Conservation (phyloP, 2,888 invertebrate genomes). For the Teleogryllus oceanicus region DNA sequence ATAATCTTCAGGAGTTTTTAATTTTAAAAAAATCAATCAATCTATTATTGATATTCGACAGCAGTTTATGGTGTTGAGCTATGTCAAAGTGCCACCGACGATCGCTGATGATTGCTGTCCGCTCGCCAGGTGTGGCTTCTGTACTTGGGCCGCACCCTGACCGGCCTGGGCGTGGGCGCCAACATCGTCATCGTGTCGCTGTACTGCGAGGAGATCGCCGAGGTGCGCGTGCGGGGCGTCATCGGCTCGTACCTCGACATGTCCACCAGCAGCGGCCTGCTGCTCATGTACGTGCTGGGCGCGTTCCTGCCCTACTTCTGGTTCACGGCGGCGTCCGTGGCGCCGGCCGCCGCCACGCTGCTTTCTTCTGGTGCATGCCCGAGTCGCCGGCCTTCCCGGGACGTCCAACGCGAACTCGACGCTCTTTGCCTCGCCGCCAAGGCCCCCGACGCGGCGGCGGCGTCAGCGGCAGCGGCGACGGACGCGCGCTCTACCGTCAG, state of each 20-base stretch:
- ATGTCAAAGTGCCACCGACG: too few relatives aligned
- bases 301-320: not conserved
- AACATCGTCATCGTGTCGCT: not conserved
- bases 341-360: not conserved
- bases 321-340: not conserved
- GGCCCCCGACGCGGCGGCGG: not conserved
- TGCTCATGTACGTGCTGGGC: constrained; percentile 7
- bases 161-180: not conserved
- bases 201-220: not conserved
- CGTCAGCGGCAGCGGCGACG: not conserved
- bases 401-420: not conserved
- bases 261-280: not conserved
- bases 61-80: too few relatives aligned
- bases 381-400: not conserved
- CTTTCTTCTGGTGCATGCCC: not conserved
- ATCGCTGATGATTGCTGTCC: too few relatives aligned
- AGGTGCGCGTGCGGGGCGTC: not conserved
- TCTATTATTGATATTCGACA: too few relatives aligned
- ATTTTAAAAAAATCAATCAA: too few relatives aligned
- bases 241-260: not conserved
- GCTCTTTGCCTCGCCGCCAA: not conserved
- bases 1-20: too few relatives aligned
- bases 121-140: not conserved
- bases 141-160: not conserved
- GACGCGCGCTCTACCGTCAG: not conserved